phyloP scores from a whole-genome alignment of 23 tunicate genomes.

The Styela clava region DNA sequence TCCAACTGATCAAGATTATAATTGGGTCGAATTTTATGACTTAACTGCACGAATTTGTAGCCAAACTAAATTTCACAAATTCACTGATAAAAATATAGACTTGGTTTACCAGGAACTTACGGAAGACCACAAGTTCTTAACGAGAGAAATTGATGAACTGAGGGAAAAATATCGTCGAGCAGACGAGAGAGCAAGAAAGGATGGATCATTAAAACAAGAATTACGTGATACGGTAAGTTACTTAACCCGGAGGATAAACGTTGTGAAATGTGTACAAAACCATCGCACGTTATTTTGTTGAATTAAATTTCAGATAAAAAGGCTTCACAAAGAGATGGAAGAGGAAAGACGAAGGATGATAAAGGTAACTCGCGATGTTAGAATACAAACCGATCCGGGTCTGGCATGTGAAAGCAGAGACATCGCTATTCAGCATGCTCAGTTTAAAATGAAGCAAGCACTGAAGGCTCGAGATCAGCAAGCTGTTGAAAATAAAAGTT shows the following conservation, averaged over 20 bases:
- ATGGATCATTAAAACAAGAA: conserved; percentile 67
- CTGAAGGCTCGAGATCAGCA: conserved; percentile 61
- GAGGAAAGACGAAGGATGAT: conserved; percentile 57
- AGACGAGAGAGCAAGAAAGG: conserved; percentile 76
- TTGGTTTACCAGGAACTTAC: conserved; percentile 60
- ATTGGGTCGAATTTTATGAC: too few species aligned
- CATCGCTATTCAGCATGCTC: conserved; percentile 78
- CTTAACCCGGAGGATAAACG: neutral
- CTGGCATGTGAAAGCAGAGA: conserved; percentile 77
- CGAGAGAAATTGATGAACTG: conserved; percentile 57
- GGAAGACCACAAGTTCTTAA: conserved; percentile 64
- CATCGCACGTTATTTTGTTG: too few species aligned
- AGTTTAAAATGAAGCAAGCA: conserved; percentile 72
- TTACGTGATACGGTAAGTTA: conserved; percentile 49
- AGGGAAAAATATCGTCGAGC: conserved; percentile 46
- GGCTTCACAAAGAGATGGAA: conserved; percentile 69
- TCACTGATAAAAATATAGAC: too few species aligned
- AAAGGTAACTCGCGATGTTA: conserved; percentile 54
- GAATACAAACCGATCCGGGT: conserved; percentile 80
- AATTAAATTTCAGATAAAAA: conserved; percentile 60
- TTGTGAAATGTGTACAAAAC: too few species aligned
- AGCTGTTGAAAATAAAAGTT: neutral
- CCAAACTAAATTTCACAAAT: too few species aligned
- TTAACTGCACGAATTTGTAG: too few species aligned
- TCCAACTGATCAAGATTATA: too few species aligned